Evolutionary conservation across 2,113 vertebrate genomes (phyloP).

Genomic region (Ariopsis seemanni): DNA sequence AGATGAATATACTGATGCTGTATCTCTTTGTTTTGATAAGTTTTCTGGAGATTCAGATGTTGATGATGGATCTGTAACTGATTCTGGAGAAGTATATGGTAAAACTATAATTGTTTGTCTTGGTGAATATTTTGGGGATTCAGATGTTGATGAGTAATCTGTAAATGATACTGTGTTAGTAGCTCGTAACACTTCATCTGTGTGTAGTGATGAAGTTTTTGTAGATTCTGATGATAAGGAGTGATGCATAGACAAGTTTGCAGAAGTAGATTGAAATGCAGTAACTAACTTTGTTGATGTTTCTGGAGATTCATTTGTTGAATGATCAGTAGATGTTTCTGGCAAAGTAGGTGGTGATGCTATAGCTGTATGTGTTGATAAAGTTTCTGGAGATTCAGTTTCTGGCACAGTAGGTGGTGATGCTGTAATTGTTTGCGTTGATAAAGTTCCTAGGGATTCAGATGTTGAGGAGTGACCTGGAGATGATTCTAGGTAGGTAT

Average conservation of each 20-base stretch:
- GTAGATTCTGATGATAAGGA: no score
- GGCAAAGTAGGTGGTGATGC: not conserved
- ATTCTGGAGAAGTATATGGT: not conserved
- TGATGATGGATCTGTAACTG: not conserved
- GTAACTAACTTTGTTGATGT: not conserved
- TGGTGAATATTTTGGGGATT: no score
- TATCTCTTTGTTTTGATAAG: not conserved
- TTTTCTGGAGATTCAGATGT: not conserved
- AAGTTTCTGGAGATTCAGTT: not conserved
- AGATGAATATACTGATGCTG: no score
- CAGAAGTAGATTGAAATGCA: no score
- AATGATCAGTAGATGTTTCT: not conserved
- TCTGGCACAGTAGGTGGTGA: not conserved
- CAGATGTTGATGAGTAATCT: not conserved
- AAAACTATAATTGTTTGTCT: not conserved
- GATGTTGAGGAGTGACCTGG: not conserved
- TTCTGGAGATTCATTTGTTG: not conserved
- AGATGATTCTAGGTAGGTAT: not conserved
- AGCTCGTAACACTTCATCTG: no score
- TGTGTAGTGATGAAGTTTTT: no score
- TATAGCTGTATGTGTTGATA: not conserved
- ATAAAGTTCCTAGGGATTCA: not conserved
- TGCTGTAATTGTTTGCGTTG: not conserved
- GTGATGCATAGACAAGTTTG: no score
- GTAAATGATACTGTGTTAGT: not conserved